Evolutionary conservation across 2,113 vertebrate species (phyloP).

Genomic region (Gymnobelideus leadbeateri): DNA sequence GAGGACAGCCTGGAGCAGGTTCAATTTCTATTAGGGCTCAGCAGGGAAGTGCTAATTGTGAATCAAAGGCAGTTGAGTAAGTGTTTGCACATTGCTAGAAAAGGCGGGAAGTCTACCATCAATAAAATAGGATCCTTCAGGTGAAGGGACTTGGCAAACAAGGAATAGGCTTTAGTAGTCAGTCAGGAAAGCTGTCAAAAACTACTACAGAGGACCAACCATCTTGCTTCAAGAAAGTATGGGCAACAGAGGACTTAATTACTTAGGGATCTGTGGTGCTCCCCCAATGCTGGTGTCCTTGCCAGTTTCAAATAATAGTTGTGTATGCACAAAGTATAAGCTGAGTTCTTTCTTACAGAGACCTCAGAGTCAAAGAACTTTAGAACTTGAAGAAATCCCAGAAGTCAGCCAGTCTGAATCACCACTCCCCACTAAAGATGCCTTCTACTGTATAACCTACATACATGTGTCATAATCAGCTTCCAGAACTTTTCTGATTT

Average conservation of each 20-base stretch:
- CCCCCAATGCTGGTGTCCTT: background rate
- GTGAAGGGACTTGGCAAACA: background rate
- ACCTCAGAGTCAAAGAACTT: background rate
- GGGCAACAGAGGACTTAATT: background rate
- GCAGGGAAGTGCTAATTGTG: constrained; percentile 8
- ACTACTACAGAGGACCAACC: background rate
- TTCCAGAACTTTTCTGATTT: background rate
- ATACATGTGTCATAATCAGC: background rate
- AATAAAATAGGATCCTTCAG: background rate
- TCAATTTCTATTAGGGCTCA: background rate
- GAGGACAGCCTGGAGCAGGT: background rate
- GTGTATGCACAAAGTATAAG: background rate
- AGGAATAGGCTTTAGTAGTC: background rate
- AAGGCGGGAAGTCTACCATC: background rate
- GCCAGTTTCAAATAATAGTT: background rate
- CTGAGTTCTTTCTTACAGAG: background rate
- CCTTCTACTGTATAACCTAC: background rate
- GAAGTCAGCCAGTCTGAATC: background rate
- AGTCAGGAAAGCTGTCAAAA: background rate
- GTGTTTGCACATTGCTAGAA: background rate
- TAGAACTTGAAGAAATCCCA: background rate
- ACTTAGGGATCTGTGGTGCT: background rate
- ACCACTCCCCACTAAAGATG: background rate
- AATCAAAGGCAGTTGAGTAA: background rate
- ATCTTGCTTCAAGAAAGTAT: background rate